Evolutionary conservation across 2,888 invertebrate species (phyloP).

Genomic region (Uropetala carovei): DNA sequence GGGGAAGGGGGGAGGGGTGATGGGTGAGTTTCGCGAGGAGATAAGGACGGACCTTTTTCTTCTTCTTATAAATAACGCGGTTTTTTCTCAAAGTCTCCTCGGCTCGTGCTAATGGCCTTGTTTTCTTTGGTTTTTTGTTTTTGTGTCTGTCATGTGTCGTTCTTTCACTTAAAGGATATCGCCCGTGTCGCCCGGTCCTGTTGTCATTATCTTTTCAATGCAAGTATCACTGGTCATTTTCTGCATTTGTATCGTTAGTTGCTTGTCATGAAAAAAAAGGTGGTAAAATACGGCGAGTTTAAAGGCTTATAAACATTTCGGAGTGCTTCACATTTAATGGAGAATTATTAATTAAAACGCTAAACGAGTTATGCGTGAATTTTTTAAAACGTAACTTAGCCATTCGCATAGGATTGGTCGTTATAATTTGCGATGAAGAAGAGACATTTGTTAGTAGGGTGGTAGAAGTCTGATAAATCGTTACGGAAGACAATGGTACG

Average conservation of each 20-base stretch:
- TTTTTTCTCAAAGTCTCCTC: not conserved
- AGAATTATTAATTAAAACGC: no score
- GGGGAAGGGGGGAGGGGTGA: not conserved
- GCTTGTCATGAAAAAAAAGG: no score
- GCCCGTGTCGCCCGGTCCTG: not conserved
- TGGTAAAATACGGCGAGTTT: no score
- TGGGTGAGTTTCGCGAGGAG: conserved; percentile 18
- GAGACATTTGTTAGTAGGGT: not conserved
- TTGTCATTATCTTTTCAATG: not conserved
- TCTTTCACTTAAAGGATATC: not conserved
- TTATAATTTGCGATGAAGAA: no score
- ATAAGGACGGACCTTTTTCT: not conserved
- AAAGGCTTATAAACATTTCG: no score
- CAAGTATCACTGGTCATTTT: no score
- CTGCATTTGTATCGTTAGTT: no score
- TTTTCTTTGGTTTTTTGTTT: not conserved
- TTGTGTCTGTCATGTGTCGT: not conserved
- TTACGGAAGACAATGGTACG: not conserved
- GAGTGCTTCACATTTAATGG: no score
- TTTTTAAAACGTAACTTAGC: no score
- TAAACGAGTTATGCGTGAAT: no score
- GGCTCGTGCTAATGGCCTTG: not conserved
- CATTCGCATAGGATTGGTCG: no score
- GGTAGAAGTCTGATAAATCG: not conserved
- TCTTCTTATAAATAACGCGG: not conserved